These are phyloP conservation scores for Drosophila setifemur DNA, from an alignment of 1,140 invertebrate genomes.

Conservation along the genomic window DNA sequence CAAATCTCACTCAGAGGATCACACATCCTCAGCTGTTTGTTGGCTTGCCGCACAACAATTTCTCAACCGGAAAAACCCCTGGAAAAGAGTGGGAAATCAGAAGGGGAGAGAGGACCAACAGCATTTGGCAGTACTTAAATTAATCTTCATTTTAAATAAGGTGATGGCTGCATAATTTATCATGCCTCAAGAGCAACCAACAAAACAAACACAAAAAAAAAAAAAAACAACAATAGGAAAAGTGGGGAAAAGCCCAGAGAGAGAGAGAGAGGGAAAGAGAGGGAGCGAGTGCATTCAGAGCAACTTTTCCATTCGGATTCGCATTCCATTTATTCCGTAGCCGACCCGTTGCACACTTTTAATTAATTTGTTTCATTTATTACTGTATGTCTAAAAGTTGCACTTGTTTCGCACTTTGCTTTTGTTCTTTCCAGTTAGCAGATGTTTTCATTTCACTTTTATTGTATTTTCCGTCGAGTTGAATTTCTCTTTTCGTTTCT, in stretches of 20 bases:
- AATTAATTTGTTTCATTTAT: conserved; percentile 75
- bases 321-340: conserved; percentile 62
- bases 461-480: conserved; percentile 15
- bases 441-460: background rate
- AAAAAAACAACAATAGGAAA: conserved; percentile 1
- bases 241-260: background rate
- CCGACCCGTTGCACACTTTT: conserved; percentile 63
- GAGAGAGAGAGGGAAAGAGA: background rate
- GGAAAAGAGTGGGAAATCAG: background rate
- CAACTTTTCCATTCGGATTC: conserved; percentile 38
- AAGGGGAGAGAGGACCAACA: background rate
- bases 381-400: conserved; percentile 34
- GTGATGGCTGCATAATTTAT: conserved; percentile 51
- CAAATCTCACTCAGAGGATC: conserved; percentile 13
- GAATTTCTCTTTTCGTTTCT: background rate
- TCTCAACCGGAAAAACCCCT: background rate
- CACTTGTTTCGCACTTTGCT: conserved; percentile 16
- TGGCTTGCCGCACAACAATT: conserved; percentile 33
- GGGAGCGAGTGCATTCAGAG: conserved; percentile 6
- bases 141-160: conserved; percentile 69
- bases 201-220: background rate
- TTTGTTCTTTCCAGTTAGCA: background rate
- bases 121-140: conserved; percentile 48
- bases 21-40: conserved; percentile 25
- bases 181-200: conserved; percentile 15